phyloP scores from a whole-genome alignment of 23 tunicate genomes.

The Ascidia mentula region DNA sequence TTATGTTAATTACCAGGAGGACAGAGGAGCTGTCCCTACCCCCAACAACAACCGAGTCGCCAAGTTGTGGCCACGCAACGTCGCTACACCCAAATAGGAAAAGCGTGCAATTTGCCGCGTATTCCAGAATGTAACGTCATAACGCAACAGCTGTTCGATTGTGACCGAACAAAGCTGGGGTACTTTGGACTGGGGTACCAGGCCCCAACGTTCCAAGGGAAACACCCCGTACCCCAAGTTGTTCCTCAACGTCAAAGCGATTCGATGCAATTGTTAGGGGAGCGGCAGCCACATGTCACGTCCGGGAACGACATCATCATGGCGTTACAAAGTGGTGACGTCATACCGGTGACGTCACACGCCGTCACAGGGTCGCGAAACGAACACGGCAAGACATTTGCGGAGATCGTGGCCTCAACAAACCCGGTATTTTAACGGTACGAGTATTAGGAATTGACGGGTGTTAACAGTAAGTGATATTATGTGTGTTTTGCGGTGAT shows the following conservation, averaged over 20 bases:
- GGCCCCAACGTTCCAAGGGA: background rate
- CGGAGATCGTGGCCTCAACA: background rate
- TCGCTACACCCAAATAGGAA: background rate
- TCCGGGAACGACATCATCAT: too few species aligned
- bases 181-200: constrained; percentile 6
- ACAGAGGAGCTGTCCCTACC: background rate
- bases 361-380: background rate
- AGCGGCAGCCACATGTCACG: background rate
- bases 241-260: background rate
- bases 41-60: background rate
- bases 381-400: background rate
- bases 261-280: background rate
- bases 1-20: background rate
- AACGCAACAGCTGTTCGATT: background rate
- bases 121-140: background rate
- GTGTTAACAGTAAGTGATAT: too few species aligned
- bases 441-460: too few species aligned
- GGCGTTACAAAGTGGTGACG: background rate
- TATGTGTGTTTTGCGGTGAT: too few species aligned
- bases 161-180: background rate
- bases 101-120: background rate
- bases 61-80: background rate
- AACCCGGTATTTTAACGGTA: background rate
- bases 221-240: background rate
- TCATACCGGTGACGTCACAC: background rate